Evolutionary conservation across 1,140 invertebrate species (phyloP).

Genomic region (Gryon sp.): DNA sequence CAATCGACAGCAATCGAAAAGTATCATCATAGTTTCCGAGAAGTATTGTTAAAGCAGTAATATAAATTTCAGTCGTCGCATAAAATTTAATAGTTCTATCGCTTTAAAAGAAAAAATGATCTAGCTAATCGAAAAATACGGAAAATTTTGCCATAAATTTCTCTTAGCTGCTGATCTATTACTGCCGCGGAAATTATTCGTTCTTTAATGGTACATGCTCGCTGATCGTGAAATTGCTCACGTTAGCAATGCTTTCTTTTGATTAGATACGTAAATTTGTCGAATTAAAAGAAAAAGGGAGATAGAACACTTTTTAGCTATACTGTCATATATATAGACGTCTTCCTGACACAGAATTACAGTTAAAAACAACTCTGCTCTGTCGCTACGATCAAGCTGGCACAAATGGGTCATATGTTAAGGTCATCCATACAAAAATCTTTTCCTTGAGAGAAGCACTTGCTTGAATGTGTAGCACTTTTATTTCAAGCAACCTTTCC

Average conservation of each 20-base stretch:
- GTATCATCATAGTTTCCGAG: no score
- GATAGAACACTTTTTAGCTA: no score
- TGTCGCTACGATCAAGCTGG: constrained; percentile 10
- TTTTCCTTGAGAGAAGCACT: constrained; percentile 1
- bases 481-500: no score
- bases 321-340: background rate
- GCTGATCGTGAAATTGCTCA: constrained; percentile 21
- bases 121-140: background rate
- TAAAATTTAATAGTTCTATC: no score
- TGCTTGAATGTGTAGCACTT: background rate
- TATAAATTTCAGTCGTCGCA: no score
- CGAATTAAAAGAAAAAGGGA: no score
- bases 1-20: no score
- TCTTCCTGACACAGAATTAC: background rate
- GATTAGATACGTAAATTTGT: constrained; percentile 25
- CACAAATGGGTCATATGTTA: constrained; percentile 33
- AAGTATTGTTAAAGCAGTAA: no score
- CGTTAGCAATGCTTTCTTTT: constrained; percentile 16
- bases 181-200: constrained; percentile 19
- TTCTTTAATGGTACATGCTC: constrained; percentile 8
- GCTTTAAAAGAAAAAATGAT: constrained; percentile 2
- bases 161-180: background rate
- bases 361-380: constrained; percentile 5
- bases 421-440: constrained; percentile 18
- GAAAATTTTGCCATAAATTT: constrained; percentile 10